Evolutionary conservation across 2,797 vertebrate species (phyloP).

Genomic region (Chaetodon trifasciatus): DNA sequence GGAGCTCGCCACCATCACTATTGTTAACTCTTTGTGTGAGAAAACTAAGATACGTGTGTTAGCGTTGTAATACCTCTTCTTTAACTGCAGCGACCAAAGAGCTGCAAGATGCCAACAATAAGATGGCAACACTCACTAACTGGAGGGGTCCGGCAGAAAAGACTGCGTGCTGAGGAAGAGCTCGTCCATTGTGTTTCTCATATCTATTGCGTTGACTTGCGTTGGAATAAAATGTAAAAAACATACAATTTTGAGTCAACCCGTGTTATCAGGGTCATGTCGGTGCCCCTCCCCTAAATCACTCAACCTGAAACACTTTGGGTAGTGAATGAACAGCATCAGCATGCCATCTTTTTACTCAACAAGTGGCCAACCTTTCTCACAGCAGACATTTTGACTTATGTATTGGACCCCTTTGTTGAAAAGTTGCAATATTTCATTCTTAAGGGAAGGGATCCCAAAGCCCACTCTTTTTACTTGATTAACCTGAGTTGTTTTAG

Average conservation of each 20-base stretch:
- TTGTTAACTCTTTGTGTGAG: background rate
- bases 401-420: background rate
- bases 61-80: background rate
- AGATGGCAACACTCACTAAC: background rate
- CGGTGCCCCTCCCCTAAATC: too few species aligned
- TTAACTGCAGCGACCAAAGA: conserved; percentile 55
- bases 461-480: background rate
- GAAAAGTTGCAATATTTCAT: background rate
- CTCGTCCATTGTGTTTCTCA: background rate
- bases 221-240: background rate
- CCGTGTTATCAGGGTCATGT: background rate
- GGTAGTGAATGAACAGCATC: too few species aligned
- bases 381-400: background rate
- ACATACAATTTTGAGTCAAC: background rate
- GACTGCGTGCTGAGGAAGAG: conserved; percentile 40
- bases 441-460: too few species aligned
- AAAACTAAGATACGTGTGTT: background rate
- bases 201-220: background rate
- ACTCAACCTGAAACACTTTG: too few species aligned
- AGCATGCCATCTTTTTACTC: too few species aligned
- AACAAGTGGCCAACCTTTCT: too few species aligned
- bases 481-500: background rate
- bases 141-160: conserved; percentile 39
- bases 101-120: conserved; percentile 7
- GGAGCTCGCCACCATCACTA: background rate